Conservation (phyloP, 2,888 invertebrate species). For the Synergus umbraculus region DNA sequence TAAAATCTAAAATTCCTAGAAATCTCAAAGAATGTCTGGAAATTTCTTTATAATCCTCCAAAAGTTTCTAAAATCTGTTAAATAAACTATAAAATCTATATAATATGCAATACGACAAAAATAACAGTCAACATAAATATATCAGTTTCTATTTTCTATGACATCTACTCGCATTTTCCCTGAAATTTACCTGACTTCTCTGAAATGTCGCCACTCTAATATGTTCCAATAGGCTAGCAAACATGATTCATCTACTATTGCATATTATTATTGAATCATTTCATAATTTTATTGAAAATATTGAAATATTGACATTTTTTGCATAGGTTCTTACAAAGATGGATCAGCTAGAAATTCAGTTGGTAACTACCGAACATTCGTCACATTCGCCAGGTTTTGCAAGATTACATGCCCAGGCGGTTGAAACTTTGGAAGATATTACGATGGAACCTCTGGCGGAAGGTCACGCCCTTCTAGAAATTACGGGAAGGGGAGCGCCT, state of each 20-base stretch:
- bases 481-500: constrained; percentile 81
- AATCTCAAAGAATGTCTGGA: too few relatives aligned
- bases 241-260: background rate
- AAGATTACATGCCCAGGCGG: constrained; percentile 83
- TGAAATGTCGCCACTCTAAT: too few relatives aligned
- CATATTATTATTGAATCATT: background rate
- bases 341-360: constrained; percentile 86
- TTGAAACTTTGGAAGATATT: constrained; percentile 83
- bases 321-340: constrained; percentile 84
- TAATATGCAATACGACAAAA: too few relatives aligned
- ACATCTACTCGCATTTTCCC: too few relatives aligned
- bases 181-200: too few relatives aligned
- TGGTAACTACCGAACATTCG: constrained; percentile 83
- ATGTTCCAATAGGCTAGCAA: background rate
- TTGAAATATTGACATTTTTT: constrained; percentile 41
- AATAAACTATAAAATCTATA: too few relatives aligned
- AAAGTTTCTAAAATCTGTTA: too few relatives aligned
- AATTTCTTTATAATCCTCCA: too few relatives aligned
- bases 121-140: too few relatives aligned
- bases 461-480: constrained; percentile 86
- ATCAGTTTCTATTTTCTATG: too few relatives aligned
- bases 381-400: constrained; percentile 83
- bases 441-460: constrained; percentile 84
- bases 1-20: too few relatives aligned
- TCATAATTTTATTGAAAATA: background rate